Evolutionary conservation across 2,888 invertebrate species (phyloP), one percentile per base, ranked within the genome.

Genomic region (Oscheius sp.): DNA sequence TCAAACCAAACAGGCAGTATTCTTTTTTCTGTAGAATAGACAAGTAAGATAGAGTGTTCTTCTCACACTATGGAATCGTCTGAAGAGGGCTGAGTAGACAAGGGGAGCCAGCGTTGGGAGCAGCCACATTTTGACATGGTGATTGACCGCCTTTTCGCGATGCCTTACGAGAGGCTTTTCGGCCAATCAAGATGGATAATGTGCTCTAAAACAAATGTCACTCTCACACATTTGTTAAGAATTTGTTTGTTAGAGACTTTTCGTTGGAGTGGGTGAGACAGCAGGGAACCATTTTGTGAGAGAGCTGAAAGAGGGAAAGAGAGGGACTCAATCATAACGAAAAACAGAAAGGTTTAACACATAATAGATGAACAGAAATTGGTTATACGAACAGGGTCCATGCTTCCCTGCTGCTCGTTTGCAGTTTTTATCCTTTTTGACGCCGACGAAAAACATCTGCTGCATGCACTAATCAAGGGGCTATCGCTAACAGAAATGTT

Each of bases 101-200:
- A 35, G 76, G 76, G 29, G 76, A 76, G 42, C 70, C 72, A 62
- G 35, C 51, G 58, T 62, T 76, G 47, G 59, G 50, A 50, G 65
- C 21, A 35, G 63, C 66, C 50, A 59, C 57, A 50, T 32, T 42
- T 33, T 55, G 73, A 73, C 57, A 50, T n/a, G 66, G 57, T 47
- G 66, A 66, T 32, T 73, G 66, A 29, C 73, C 66, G 66, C 73
- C 66, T 48, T 66, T 73, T n/a, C 76, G 55, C 13, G 76, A 76
- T 5, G 73, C 74, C 71, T 76, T 76, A 2, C 76, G 71, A 42
- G 76, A 72, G 72, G 72, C 58, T 35, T 72, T 72, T 33, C 72
- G 72, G 33, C 72, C 72, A 63, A 72, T 72, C 62, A 72, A 72
- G 35, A 62, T 62, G 63, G 72, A 72, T 53, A 60, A 60, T 51